Base-by-base conservation (phyloP, 2,888 invertebrate species). In the Orchestes rusci region DNA sequence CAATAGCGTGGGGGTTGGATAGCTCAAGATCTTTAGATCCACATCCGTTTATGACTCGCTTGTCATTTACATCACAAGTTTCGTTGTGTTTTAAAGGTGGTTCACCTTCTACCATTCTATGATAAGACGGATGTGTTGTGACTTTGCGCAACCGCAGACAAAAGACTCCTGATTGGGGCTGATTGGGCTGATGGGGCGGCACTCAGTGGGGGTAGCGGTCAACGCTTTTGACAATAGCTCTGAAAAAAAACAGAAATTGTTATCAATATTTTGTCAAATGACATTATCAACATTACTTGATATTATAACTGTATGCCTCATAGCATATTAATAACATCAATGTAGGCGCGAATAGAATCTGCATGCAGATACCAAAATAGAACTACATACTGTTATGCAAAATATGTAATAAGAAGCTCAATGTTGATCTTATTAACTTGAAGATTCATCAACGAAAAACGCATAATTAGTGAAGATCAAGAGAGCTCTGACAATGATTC, bases 21-120 rank as follows among this genome's bases (percentile, higher is more conserved):
- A 67, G 62, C 56, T 65, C 66, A 43, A 65, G 64, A 71, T 80
- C 77, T 76, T 80, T 82, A 69, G 82, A 79, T 74, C 79, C 77
- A 67, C 73, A 72, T 74, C 84, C 86, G 80, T 84, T 87, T 67
- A 76, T 69, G 73, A 80, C 79, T 72, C 77, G 79, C 74, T 83
- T 82, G 75, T 79, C 80, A 76, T 83, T 87, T 84, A 86, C 86
- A 86, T 87, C 84, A 83, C 83, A 82, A 77, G 82, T 84, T 84
- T 55, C 56, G 53, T 63, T 62, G 56, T 80, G 79, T 77, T 82
- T 84, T 71, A 78, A 75, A 69, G 77, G 77, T 73, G 79, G 78
- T 76, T 84, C 86, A 84, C 83, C 79, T 84, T 87, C 86, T 86
- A 87, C 86, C 86, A 87, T 87, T 83, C 86, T 87, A 87, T 66